These are phyloP conservation scores for Gymnocypris eckloni DNA, from an alignment of 2,797 vertebrate genomes.

Conservation along the genomic window DNA sequence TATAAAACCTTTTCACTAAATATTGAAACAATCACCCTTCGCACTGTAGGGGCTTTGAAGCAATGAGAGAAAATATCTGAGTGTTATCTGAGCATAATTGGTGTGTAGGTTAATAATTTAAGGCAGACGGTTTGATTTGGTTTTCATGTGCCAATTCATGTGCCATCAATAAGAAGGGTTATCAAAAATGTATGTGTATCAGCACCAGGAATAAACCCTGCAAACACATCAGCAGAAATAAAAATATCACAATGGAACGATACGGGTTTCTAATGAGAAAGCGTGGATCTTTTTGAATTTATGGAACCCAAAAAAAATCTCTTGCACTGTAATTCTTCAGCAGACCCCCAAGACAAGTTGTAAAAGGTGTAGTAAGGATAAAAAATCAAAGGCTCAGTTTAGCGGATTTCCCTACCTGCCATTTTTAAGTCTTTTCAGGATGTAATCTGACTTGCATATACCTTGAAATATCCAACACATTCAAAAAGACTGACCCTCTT, in stretches of 20 bases:
- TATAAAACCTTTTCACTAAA: conserved; percentile 10
- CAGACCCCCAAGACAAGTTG: background rate
- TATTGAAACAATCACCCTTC: conserved; percentile 24
- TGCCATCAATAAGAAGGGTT: background rate
- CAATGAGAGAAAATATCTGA: conserved; percentile 14
- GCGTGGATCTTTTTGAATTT: background rate
- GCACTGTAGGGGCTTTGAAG: background rate
- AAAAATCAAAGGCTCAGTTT: conserved; percentile 29
- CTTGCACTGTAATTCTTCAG: background rate
- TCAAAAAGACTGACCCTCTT: background rate
- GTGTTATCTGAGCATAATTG: background rate
- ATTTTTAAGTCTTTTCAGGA: background rate
- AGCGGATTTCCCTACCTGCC: background rate
- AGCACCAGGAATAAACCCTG: background rate
- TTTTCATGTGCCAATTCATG: background rate
- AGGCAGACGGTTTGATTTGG: conserved; percentile 16
- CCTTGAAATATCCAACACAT: conserved; percentile 12
- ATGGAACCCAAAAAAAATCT: background rate
- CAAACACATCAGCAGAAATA: conserved; percentile 7
- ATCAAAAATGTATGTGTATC: conserved; percentile 1
- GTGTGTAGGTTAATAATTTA: conserved; percentile 27
- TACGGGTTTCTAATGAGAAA: background rate
- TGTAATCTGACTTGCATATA: background rate
- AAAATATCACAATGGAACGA: background rate
- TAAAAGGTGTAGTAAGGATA: background rate